These are phyloP conservation scores for Pterois miles DNA, from an alignment of 2,797 vertebrate species.

Conservation along the genomic window DNA sequence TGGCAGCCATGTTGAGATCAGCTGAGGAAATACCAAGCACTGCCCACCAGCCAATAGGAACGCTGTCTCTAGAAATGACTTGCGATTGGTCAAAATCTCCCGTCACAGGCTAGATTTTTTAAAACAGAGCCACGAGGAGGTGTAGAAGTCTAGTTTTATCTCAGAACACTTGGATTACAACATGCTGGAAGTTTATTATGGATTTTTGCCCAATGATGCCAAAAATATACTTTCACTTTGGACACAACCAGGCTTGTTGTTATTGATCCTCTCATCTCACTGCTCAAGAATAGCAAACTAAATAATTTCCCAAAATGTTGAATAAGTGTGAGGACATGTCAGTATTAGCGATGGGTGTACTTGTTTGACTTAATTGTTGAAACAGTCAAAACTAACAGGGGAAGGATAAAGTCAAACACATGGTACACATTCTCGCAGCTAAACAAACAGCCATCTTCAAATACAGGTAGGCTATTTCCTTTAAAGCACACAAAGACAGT, in stretches of 20 bases:
- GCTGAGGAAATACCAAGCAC: no score
- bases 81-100: no score
- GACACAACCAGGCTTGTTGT: neutral
- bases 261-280: neutral
- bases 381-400: slow-evolving; percentile 6
- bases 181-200: no score
- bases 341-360: neutral
- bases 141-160: no score
- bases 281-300: neutral
- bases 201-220: no score
- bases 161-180: no score
- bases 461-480: neutral
- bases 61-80: no score
- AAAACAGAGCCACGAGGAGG: no score
- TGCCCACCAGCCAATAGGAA: no score
- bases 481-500: neutral
- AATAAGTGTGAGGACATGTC: neutral
- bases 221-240: neutral
- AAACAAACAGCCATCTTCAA: slow-evolving; percentile 15
- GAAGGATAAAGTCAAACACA: neutral
- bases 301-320: neutral
- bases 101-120: no score
- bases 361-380: neutral
- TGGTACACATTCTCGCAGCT: neutral
- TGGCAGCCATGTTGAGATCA: no score